Conservation (phyloP, 2,797 vertebrate genomes). For the Myoxocephalus aenaeus region DNA sequence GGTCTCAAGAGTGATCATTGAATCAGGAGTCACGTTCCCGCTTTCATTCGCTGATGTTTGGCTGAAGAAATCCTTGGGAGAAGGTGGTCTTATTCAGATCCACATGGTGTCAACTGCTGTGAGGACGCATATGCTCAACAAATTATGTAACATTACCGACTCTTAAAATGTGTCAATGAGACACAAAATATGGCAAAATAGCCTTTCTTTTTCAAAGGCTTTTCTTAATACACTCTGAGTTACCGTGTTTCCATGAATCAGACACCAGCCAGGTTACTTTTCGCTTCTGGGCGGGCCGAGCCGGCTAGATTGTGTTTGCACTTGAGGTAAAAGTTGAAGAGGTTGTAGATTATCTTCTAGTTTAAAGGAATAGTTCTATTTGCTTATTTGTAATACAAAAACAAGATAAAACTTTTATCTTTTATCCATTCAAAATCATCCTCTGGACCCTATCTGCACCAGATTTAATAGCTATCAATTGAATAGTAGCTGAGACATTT, state of each 20-base stretch:
- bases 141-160: conserved; percentile 70
- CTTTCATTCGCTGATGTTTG: conserved; percentile 32
- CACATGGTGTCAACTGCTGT: conserved; percentile 41
- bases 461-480: too few species aligned
- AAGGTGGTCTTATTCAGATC: conserved; percentile 32
- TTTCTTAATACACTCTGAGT: conserved; percentile 45
- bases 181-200: conserved; percentile 36
- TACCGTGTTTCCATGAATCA: conserved; percentile 50
- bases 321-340: conserved; percentile 13
- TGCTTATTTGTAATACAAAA: not conserved
- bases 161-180: conserved; percentile 51
- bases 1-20: conserved; percentile 30
- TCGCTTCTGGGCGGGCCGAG: conserved; percentile 23
- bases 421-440: too few species aligned
- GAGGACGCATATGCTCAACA: conserved; percentile 61
- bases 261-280: conserved; percentile 39
- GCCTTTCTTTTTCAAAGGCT: conserved; percentile 33
- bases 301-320: not conserved
- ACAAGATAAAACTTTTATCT: not conserved
- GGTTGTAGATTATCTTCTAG: not conserved
- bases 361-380: not conserved
- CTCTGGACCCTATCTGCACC: too few species aligned
- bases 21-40: conserved; percentile 28
- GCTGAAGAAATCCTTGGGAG: conserved; percentile 34
- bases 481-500: too few species aligned